These are phyloP conservation scores for Loripinus fragilis DNA, from an alignment of 2,888 invertebrate species.

Conservation along the genomic window DNA sequence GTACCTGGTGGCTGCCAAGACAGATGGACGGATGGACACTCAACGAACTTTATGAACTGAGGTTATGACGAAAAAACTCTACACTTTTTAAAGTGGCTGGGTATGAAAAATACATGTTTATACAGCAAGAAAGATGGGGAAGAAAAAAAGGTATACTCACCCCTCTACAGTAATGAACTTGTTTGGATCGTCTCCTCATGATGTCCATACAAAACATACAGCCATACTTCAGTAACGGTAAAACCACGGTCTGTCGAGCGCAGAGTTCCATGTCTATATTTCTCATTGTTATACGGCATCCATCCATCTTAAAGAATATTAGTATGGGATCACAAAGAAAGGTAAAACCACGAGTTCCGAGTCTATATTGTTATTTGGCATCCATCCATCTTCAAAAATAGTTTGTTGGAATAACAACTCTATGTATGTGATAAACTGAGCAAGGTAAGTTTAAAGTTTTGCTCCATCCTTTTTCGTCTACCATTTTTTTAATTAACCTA, in stretches of 20 bases:
- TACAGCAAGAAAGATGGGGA: too few species aligned
- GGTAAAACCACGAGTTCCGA: too few species aligned
- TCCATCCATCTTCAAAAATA: background rate
- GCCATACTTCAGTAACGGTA: constrained; percentile 68
- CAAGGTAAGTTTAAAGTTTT: background rate
- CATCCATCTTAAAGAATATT: background rate
- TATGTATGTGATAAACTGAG: background rate
- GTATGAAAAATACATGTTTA: too few species aligned
- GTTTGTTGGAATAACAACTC: background rate
- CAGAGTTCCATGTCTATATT: background rate
- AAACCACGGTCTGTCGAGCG: constrained; percentile 24
- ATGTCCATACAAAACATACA: constrained; percentile 68
- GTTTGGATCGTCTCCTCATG: constrained; percentile 62
- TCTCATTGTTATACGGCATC: background rate
- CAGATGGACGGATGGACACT: too few species aligned
- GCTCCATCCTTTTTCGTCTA: too few species aligned
- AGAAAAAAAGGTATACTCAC: constrained; percentile 16
- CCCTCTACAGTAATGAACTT: constrained; percentile 30
- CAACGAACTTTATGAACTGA: too few species aligned
- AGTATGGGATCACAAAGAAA: too few species aligned
- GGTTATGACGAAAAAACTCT: too few species aligned
- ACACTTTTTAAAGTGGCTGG: too few species aligned
- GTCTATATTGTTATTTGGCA: background rate
- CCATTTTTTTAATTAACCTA: too few species aligned
- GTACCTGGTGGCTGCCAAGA: too few species aligned